Evolutionary conservation across 2,888 invertebrate genomes (phyloP).

Genomic region (Tupiocoris notatus): DNA sequence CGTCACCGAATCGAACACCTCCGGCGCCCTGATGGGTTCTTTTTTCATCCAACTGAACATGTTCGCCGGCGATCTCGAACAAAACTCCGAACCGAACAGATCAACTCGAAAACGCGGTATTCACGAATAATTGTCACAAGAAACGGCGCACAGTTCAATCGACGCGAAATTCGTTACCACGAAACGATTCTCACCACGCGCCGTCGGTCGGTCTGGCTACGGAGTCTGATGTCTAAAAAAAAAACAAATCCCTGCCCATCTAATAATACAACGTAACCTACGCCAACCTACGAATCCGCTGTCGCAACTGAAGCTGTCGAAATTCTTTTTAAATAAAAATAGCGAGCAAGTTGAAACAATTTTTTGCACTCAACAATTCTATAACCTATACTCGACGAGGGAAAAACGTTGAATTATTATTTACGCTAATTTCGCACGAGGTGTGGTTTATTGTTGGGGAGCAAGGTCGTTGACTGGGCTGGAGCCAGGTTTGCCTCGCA

Average conservation of each 20-base stretch:
- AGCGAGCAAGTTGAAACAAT: background rate
- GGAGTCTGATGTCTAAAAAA: conserved; percentile 23
- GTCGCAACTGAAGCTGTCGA: conserved; percentile 7
- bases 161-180: background rate
- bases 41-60: conserved; percentile 36
- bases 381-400: no score
- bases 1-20: conserved; percentile 24
- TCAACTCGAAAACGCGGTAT: background rate
- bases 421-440: background rate
- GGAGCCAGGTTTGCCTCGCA: conserved; percentile 2
- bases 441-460: background rate
- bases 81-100: no score
- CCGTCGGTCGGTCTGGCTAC: conserved; percentile 13
- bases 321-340: background rate
- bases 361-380: no score
- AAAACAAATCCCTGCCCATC: conserved; percentile 30
- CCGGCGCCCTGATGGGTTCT: conserved; percentile 11
- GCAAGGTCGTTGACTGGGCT: conserved; percentile 11
- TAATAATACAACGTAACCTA: conserved; percentile 40
- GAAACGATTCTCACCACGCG: background rate
- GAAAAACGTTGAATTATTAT: no score
- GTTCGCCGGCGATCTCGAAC: background rate
- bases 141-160: background rate
- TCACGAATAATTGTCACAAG: background rate
- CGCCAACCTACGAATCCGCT: conserved; percentile 9